Evolutionary conservation across 1,140 invertebrate species (phyloP), one percentile per base, ranked within the genome.

Genomic region (Trachymyrmex cornetzi): DNA sequence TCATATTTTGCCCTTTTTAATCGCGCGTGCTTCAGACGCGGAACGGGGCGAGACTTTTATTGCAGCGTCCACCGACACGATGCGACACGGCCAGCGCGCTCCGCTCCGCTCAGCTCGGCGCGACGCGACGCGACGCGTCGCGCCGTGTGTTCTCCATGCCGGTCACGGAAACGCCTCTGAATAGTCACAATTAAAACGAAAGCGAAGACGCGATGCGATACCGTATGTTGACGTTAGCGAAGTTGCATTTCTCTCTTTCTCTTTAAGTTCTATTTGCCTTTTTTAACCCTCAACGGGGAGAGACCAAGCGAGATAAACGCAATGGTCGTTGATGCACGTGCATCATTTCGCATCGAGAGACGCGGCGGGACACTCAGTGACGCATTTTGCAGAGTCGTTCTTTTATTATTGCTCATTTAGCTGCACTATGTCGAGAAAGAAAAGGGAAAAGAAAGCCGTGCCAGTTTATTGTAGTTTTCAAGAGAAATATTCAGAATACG

Each of bases 1-100:
- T 90, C 90, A 90, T 87, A 89, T 88, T 86, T 87, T 87, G 91
- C 88, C 86, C 88, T 89, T 88, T 90, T 90, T 92, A 92, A 92
- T 90, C 87, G 91, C 82, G 77, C 84, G 84, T 69, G 88, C 64
- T 91, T 89, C 89, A 89, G 91, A 88, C 91, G 87, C 86, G 63
- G 87, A 91, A 69, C 87, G 86, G 55, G 53, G 67, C 64, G 82
- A 59, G 71, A 66, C 87, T 88, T 90, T 90, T 84, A 84, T 84
- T 84, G 69, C 44, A 22, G 14, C 27, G 14, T 38, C 67, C 48
- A 57, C 74, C 61, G 77, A 34, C n/a, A 38, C 30, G 48, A 27
- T 59, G 63, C 77, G 63, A 67, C 44, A 44, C 44, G 38, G 66
- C 66, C 72, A 24, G 55, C 7, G n/a, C 79, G 63, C 75, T 79